phyloP scores from a whole-genome alignment of 2,797 vertebrate species.

The Setipinna tenuifilis region DNA sequence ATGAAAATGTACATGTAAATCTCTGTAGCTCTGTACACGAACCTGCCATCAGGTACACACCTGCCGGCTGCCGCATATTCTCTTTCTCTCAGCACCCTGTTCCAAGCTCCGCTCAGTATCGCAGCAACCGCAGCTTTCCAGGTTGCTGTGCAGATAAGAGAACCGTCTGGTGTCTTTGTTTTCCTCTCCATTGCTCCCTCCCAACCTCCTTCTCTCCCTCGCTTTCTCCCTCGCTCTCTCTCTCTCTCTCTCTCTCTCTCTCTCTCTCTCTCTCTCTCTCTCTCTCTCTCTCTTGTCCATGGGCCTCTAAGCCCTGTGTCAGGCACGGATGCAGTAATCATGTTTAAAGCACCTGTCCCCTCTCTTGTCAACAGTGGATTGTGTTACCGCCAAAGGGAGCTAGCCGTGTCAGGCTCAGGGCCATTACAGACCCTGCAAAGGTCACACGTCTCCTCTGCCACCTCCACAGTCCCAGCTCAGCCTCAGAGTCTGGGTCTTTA shows the following conservation, averaged over 20 bases:
- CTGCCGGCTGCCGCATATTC: slow-evolving; percentile 47
- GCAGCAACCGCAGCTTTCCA: slow-evolving; percentile 61
- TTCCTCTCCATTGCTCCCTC: slow-evolving; percentile 22
- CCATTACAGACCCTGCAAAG: slow-evolving; percentile 53
- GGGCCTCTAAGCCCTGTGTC: slow-evolving; percentile 45
- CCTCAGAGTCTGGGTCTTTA: background rate
- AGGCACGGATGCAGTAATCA: slow-evolving; percentile 65
- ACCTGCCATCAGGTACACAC: slow-evolving; percentile 46
- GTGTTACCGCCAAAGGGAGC: slow-evolving; percentile 54
- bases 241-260: background rate
- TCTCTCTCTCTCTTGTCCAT: slow-evolving; percentile 30
- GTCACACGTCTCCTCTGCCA: slow-evolving; percentile 52
- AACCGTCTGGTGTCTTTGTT: slow-evolving; percentile 50
- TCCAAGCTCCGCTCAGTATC: slow-evolving; percentile 54
- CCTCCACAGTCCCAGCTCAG: background rate
- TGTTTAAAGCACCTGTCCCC: slow-evolving; percentile 71
- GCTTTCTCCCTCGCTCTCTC: background rate
- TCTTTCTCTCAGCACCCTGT: slow-evolving; percentile 56
- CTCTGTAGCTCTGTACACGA: slow-evolving; percentile 39
- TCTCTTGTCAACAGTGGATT: slow-evolving; percentile 65
- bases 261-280: too few species aligned
- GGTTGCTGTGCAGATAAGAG: slow-evolving; percentile 66
- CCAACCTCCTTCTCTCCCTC: background rate
- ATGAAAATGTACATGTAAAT: too few species aligned
- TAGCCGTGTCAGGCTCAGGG: slow-evolving; percentile 5